Evolutionary conservation across 2,888 invertebrate genomes (phyloP).

Genomic region (Phalera bucephala): DNA sequence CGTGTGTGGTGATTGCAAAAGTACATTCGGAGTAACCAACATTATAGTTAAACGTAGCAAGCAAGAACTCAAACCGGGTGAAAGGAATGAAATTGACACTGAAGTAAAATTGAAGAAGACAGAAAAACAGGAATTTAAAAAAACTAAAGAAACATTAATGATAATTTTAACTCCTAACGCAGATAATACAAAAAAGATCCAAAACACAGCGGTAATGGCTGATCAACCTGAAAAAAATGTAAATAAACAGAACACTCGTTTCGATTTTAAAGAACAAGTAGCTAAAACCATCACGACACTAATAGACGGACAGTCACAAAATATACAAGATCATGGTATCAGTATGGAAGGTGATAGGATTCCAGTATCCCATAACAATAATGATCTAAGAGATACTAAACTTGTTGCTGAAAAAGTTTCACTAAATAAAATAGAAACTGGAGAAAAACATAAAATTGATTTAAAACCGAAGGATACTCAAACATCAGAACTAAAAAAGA

Average conservation of each 20-base stretch:
- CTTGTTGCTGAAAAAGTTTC: too few relatives aligned
- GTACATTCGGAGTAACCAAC: not conserved
- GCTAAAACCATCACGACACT: slow-evolving; percentile 20
- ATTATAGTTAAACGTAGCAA: slow-evolving; percentile 4
- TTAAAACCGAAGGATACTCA: not conserved
- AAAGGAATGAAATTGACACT: slow-evolving; percentile 6
- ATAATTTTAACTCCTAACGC: not conserved
- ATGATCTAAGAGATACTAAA: too few relatives aligned
- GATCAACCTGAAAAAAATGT: slow-evolving; percentile 3
- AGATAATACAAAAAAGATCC: not conserved
- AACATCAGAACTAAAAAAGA: slow-evolving; percentile 1
- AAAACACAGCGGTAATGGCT: not conserved
- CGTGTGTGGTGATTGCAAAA: slow-evolving; percentile 25
- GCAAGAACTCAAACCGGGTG: slow-evolving; percentile 5
- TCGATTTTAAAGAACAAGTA: slow-evolving; percentile 15
- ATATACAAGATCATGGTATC: slow-evolving; percentile 7
- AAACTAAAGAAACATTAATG: not conserved
- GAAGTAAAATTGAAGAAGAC: slow-evolving; percentile 4
- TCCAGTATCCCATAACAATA: not conserved
- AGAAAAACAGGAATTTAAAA: not conserved
- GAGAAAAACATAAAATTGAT: too few relatives aligned
- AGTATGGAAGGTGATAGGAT: not conserved
- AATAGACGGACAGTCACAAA: slow-evolving; percentile 16
- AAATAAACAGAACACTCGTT: not conserved
- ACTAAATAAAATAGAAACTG: too few relatives aligned